Evolutionary conservation across 2,797 vertebrate species (phyloP).

Genomic region (Oreortyx pictus): DNA sequence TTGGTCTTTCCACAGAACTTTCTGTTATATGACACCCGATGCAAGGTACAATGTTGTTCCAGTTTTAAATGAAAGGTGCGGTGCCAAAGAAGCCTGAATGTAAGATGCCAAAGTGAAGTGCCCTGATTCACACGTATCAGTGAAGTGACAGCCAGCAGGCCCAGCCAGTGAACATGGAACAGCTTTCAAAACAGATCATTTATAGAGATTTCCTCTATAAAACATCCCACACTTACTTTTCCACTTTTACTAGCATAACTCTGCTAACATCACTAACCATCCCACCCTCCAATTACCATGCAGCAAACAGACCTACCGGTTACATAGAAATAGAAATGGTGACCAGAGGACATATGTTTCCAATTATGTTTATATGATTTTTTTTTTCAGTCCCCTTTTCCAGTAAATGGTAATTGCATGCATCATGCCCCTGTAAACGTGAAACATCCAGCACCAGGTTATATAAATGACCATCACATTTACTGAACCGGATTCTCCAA

Average conservation of each 20-base stretch:
- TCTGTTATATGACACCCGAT: not conserved
- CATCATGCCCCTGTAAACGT: not conserved
- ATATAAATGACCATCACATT: fast-evolving
- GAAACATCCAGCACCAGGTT: not conserved
- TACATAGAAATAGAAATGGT: not conserved
- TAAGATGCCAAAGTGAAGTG: not conserved
- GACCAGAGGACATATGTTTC: not conserved
- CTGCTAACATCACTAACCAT: not conserved
- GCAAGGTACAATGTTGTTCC: not conserved
- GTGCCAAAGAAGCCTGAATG: not conserved
- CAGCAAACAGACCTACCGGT: not conserved
- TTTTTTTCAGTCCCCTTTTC: not conserved
- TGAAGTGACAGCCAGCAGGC: not conserved
- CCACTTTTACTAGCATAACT: not conserved
- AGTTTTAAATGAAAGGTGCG: not conserved
- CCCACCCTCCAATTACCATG: not conserved
- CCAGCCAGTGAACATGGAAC: not conserved
- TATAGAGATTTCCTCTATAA: not conserved
- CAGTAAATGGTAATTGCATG: fast-evolving
- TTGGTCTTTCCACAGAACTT: not conserved
- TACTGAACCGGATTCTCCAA: not conserved
- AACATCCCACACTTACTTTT: not conserved
- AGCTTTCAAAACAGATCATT: not conserved
- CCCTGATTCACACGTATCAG: not conserved
- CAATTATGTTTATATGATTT: not conserved